phyloP scores from a whole-genome alignment of 2,113 vertebrate species.

The Oryzias woworae region DNA sequence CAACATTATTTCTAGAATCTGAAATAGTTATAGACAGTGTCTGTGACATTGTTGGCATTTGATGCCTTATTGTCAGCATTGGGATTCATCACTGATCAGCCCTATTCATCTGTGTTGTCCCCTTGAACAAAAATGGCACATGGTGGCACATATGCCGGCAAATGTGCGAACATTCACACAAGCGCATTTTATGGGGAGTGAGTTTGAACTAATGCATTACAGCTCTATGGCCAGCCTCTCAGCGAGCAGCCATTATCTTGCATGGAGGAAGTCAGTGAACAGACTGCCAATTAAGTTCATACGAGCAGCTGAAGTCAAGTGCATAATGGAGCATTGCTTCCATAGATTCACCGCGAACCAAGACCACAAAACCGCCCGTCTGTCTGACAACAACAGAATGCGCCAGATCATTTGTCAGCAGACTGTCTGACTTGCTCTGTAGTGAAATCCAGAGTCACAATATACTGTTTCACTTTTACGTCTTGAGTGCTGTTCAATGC shows the following conservation, averaged over 20 bases:
- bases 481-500: constrained; percentile 3
- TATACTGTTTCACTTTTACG: constrained; percentile 10
- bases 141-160: constrained; percentile 18
- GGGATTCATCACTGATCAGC: background rate
- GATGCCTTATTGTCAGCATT: background rate
- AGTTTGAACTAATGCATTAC: constrained; percentile 13
- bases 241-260: constrained; percentile 45
- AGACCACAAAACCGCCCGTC: constrained; percentile 10
- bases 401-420: constrained; percentile 18
- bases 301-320: constrained; percentile 34
- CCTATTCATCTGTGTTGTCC: background rate
- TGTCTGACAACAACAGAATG: background rate
- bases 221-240: constrained; percentile 22
- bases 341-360: constrained; percentile 9
- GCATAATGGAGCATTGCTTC: background rate
- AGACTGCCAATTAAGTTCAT: constrained; percentile 37
- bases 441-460: background rate
- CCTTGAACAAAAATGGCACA: constrained; percentile 10
- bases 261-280: constrained; percentile 30
- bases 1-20: no score
- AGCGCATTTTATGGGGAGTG: constrained; percentile 4
- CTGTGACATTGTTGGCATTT: background rate
- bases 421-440: background rate
- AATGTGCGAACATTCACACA: background rate
- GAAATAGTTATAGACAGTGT: no score